phyloP scores from a whole-genome alignment of 2,797 vertebrate species.

The Cygnus olor region DNA sequence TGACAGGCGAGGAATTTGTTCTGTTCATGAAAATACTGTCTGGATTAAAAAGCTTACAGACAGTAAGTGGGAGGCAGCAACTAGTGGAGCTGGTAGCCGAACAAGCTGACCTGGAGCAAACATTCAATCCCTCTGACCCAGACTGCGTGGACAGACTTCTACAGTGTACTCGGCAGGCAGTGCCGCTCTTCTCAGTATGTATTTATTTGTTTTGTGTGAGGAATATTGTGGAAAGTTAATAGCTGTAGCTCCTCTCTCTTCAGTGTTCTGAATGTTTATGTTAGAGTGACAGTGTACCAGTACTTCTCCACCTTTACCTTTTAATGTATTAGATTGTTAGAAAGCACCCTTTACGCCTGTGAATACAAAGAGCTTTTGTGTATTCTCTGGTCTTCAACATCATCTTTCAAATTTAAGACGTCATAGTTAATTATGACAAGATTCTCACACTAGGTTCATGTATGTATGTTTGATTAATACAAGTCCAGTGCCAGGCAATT shows the following conservation, averaged over 20 bases:
- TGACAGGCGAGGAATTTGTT: conserved; percentile 98
- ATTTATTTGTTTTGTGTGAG: background rate
- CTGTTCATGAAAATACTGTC: conserved; percentile 95
- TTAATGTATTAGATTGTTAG: background rate
- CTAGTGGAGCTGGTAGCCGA: conserved; percentile 96
- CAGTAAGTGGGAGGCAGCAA: conserved; percentile 94
- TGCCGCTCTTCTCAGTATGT: conserved; percentile 95
- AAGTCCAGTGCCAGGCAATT: background rate
- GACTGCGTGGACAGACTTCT: conserved; percentile 94
- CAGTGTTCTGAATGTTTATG: accelerated
- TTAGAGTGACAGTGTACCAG: background rate
- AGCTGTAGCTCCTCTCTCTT: background rate
- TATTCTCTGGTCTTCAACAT: background rate
- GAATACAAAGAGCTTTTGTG: background rate
- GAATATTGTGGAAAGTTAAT: background rate
- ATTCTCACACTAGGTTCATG: background rate
- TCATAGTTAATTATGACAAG: background rate
- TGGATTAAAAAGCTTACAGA: conserved; percentile 90
- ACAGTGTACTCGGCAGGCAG: conserved; percentile 96
- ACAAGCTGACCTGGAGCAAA: conserved; percentile 95
- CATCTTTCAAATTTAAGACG: background rate
- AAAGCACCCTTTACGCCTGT: background rate
- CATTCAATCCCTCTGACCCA: conserved; percentile 90
- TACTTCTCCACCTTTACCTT: background rate
- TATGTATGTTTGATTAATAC: background rate